A percentile compares a stretch with the other conserved stretches of the same genome.
phyloP scores from a whole-genome alignment of 2,797 vertebrate species.

The Bradypodion pumilum region DNA sequence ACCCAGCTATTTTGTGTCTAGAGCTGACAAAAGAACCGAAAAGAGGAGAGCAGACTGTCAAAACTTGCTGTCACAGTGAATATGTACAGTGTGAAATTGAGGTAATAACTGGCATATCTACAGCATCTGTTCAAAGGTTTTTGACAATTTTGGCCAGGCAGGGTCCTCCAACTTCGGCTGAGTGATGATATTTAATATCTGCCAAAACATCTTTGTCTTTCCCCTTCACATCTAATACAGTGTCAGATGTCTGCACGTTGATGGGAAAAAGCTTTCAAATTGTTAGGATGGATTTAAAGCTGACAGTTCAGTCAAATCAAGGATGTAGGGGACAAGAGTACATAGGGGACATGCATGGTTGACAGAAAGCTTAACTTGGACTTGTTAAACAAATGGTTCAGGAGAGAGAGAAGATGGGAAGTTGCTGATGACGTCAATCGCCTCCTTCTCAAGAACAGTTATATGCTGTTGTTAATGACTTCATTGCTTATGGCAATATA shows the following conservation, averaged over 20 bases:
- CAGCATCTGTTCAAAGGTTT: conserved; percentile 59
- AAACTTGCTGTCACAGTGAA: conserved; percentile 65
- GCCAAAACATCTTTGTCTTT: conserved; percentile 53
- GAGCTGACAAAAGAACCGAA: conserved; percentile 64
- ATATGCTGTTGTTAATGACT: neutral
- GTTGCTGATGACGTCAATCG: neutral
- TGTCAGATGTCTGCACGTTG: conserved; percentile 30
- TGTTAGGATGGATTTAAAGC: conserved; percentile 43
- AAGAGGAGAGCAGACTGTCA: conserved; percentile 62
- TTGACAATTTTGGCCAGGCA: conserved; percentile 53
- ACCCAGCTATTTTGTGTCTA: conserved; percentile 55
- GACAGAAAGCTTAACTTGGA: conserved; percentile 34
- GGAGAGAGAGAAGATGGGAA: neutral
- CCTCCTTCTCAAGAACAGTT: neutral
- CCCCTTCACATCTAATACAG: conserved; percentile 15
- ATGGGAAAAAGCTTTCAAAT: conserved; percentile 59
- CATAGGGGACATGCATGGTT: conserved; percentile 32
- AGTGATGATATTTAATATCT: conserved; percentile 62
- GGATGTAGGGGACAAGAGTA: conserved; percentile 39
- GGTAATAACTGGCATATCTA: conserved; percentile 67
- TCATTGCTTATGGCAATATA: neutral
- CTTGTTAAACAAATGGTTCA: neutral
- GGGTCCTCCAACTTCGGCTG: conserved; percentile 46
- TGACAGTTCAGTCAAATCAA: conserved; percentile 38
- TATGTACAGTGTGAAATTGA: conserved; percentile 61